These are phyloP conservation scores for Hylomyscus alleni DNA, from an alignment of 2,797 vertebrate genomes.

Conservation along the genomic window DNA sequence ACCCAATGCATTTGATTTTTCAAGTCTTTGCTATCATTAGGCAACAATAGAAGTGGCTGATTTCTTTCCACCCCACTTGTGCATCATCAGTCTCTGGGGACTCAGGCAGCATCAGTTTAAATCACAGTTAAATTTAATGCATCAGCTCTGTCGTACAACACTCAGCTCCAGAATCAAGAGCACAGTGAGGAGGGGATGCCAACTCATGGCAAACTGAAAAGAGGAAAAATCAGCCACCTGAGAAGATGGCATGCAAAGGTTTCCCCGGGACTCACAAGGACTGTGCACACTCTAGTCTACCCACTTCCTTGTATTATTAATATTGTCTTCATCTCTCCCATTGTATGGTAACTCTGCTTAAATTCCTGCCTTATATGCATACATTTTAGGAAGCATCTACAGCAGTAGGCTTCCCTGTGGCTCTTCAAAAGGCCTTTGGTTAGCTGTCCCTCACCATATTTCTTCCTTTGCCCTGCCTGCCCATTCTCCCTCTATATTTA, in stretches of 20 bases:
- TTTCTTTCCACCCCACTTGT: slow-evolving; percentile 79
- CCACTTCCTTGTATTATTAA: neutral
- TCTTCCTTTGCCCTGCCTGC: neutral
- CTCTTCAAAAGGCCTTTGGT: neutral
- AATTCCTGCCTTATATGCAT: neutral
- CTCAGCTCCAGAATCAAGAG: slow-evolving; percentile 15
- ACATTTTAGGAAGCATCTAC: neutral
- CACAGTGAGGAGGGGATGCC: neutral
- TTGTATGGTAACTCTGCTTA: neutral
- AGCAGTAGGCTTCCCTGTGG: neutral
- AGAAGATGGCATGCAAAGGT: neutral
- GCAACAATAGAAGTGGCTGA: slow-evolving; percentile 83
- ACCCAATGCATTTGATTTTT: slow-evolving; percentile 88
- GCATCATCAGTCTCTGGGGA: slow-evolving; percentile 82
- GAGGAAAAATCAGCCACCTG: neutral
- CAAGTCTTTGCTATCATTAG: slow-evolving; percentile 85
- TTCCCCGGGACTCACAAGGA: neutral
- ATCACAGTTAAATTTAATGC: slow-evolving; percentile 76
- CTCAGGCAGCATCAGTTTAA: slow-evolving; percentile 75
- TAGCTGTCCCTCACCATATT: neutral
- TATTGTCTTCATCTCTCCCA: neutral
- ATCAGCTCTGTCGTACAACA: slow-evolving; percentile 74
- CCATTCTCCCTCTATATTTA: neutral
- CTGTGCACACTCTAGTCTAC: fast-evolving
- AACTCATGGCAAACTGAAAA: neutral